Base-by-base conservation (phyloP, 2,113 vertebrate species). In the Erythrocercus mccallii region DNA sequence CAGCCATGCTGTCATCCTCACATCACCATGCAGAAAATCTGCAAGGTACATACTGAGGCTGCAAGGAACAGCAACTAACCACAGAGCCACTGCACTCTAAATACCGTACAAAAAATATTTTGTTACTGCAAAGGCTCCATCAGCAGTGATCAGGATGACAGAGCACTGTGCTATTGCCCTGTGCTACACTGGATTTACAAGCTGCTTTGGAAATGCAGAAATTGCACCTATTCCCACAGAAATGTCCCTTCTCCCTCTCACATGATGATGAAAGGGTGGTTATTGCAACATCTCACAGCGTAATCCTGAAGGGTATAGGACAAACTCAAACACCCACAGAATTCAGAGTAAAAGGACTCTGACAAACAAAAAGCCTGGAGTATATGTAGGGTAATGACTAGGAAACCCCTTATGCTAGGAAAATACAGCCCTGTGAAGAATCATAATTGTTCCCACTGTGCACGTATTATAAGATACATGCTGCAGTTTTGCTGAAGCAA, bases 361-460 rank as follows among this genome's bases (percentile, higher is more conserved):
- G n/a, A 92, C 90, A 90, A 76, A 40, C 6, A 58, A 78, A 88
- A 83, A 33, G 3, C 27, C 42, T 81, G 69, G 65, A 69, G 95
- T 91, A 88, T 94, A 42, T 31, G 65, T 76, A 78, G 40, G 72
- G 82, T 65, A 93, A 94, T 94, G 72, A 88, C 72, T 76, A 90
- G 80, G 77, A 96, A 94, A 90, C 88, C 18, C 44, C 48, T 92
- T 92, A 68, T 69, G 30, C 37, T 68, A 57, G 69, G 69, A 96
- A 94, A 93, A 94, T 76, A 92, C 57, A 88, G 69, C 38, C 45
- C 64, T 60, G 48, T 64, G 76, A 93, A 86, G 82, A 78, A 86
- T 35, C 57, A 42, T 84, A 83, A 90, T 93, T 81, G 73, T 50
- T 94, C 65, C 80, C 82, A 83, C 5, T 2, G 40, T 50, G n/a